Evolutionary conservation across 2,888 invertebrate species (phyloP).

Genomic region (Eumacrocentrus americanus): DNA sequence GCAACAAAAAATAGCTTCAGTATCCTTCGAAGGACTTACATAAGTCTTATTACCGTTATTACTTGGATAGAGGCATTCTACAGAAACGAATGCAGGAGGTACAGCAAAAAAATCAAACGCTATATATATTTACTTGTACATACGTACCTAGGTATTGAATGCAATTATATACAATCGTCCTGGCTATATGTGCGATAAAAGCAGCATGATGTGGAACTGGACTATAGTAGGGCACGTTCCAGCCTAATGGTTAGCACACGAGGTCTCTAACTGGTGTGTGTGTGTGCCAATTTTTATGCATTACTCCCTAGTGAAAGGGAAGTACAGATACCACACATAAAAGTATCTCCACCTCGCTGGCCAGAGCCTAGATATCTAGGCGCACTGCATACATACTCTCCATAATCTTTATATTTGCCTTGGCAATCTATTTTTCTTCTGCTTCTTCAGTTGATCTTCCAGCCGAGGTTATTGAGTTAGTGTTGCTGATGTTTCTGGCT

Average conservation of each 20-base stretch:
- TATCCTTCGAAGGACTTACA: slow-evolving; percentile 18
- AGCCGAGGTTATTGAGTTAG: too few species aligned
- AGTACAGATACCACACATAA: slow-evolving; percentile 28
- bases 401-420: background rate
- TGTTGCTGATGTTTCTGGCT: too few species aligned
- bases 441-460: background rate
- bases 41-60: slow-evolving; percentile 17
- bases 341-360: slow-evolving; percentile 28
- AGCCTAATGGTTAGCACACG: slow-evolving; percentile 44
- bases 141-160: too few species aligned
- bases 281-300: slow-evolving; percentile 35
- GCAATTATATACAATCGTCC: slow-evolving; percentile 14
- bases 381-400: too few species aligned
- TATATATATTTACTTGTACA: too few species aligned
- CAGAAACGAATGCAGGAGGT: background rate
- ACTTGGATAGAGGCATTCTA: background rate
- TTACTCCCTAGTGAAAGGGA: slow-evolving; percentile 42
- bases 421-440: background rate
- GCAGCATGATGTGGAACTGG: slow-evolving; percentile 1
- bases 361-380: slow-evolving; percentile 40
- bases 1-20: background rate
- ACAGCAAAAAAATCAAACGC: background rate
- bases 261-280: background rate
- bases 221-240: slow-evolving; percentile 42
- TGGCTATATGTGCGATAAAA: slow-evolving; percentile 20